These are phyloP conservation scores for Leuciscus idus DNA, from an alignment of 2,113 vertebrate species.

Conservation along the genomic window DNA sequence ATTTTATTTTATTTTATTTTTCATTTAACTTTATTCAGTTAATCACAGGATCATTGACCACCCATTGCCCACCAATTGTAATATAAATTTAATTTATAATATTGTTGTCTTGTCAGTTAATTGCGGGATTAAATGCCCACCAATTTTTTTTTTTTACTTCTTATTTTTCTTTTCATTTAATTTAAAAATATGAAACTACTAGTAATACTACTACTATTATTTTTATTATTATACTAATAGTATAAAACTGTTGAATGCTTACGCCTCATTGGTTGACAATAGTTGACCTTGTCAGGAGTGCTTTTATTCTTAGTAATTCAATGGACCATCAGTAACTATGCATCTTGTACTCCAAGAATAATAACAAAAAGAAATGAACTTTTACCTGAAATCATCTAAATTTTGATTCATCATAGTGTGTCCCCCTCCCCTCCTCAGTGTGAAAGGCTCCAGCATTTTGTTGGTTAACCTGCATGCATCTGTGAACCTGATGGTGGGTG, in stretches of 20 bases:
- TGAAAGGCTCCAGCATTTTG: not conserved
- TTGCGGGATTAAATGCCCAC: no score
- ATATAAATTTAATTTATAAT: no score
- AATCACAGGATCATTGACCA: no score
- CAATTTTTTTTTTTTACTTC: not conserved
- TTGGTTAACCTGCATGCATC: conserved; percentile 13
- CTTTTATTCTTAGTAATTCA: not conserved
- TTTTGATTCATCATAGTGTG: not conserved
- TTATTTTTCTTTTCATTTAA: not conserved
- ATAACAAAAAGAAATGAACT: not conserved
- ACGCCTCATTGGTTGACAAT: not conserved
- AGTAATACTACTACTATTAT: no score
- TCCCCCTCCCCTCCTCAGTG: not conserved
- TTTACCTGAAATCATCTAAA: not conserved
- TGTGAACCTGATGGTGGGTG: not conserved
- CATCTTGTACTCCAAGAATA: not conserved
- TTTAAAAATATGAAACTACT: not conserved
- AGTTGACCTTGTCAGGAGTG: not conserved
- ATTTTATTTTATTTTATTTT: no score
- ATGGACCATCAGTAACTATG: not conserved
- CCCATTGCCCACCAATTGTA: no score
- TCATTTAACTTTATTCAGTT: fast-evolving
- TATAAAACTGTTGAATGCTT: not conserved
- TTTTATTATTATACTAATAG: not conserved
- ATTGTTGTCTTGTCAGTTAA: no score